Evolutionary conservation across 2,113 vertebrate genomes (phyloP), one percentile per base, ranked within the genome.

Genomic region (Sula dactylatra): DNA sequence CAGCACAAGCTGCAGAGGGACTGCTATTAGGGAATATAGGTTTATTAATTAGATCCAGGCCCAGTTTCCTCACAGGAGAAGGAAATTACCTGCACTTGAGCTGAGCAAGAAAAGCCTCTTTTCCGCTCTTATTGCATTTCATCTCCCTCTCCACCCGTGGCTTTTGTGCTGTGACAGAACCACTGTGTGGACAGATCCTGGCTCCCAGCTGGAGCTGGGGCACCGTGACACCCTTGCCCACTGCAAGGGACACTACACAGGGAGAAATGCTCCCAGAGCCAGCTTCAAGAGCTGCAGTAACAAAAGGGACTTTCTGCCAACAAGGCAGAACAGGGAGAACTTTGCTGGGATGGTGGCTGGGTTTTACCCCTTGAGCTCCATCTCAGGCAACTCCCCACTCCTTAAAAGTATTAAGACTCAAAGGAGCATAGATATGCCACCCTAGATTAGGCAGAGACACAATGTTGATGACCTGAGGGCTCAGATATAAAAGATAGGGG

Each of bases 181-280:
- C 9, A n/a, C 45, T 47, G 24, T 19, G 9, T 36, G 32, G 32
- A 56, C 14, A 66, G 26, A 70, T 70, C 29, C 45, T 45, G 45
- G 31, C 45, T 58, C 4, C 0, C 3, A 2, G 26, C 6, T 59
- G 34, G 31, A 82, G 24, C 73, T 45, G 36, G 7, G 21, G 9
- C 65, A 73, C 18, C 5, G 3, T 1, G 4, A n/a, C 36, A 42
- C 4, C 8, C 29, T 42, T 45, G 32, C 13, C 32, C 42, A 45
- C 20, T 0, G 0, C 29, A 27, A 0, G 1, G 40, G 66, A n/a
- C 66, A 61, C 10, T 9, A 36, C 1, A 0, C 10, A 50, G 25
- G 21, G n/a, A 9, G 10, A 76, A 47, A 54, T 13, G 18, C 11
- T 79, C 34, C 29, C 1, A 1, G 34, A 69, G 21, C 3, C 78